Evolutionary conservation across 2,797 vertebrate species (phyloP), one percentile per base, ranked within the genome.

Genomic region (Argyrosomus regius): DNA sequence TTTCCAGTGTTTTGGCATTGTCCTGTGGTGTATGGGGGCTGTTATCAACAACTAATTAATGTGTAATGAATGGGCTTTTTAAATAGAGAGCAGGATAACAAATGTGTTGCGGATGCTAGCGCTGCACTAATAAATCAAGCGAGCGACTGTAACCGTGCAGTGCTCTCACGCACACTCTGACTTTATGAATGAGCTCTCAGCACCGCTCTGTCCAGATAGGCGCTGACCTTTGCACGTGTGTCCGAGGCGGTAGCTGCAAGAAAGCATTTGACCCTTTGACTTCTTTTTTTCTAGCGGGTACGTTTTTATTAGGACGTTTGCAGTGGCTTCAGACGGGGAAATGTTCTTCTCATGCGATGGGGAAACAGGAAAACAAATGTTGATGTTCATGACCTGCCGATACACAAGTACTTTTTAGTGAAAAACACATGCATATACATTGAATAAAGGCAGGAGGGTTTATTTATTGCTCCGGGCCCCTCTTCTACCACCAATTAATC

Each of bases 11-110:
- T 91, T 87, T 87, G 83, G 80, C 79, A 63, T 73, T 63, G 82
- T 81, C 63, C 65, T 24, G 28, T 46, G 35, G 70, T 76, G 76
- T 69, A 64, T 31, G 64, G 63, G 71, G 71, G 48, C 81, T 76
- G 62, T 91, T 91, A 94, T 94, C 86, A 92, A 83, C 89, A 88
- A 76, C 86, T 92, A 90, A 94, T 94, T 93, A 93, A 85, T 59
- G 77, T 61, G 71, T 92, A 92, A 91, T 88, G 88, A 93, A 95
- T 91, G 81, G 75, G 80, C 80, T 92, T 83, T 83, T 93, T 87
- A 83, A 83, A 81, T 62, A 53, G 59, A 35, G 75, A 83, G 79
- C 78, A 18, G 86, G 85, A 87, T 90, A 91, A 94, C 71, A 54
- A 90, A 92, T 89, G 92, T 72, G 77, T 60, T 84, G 75, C 41